Evolutionary conservation across 2,888 invertebrate species (phyloP), one percentile per base, ranked within the genome.

Genomic region (Clitarchus hookeri): DNA sequence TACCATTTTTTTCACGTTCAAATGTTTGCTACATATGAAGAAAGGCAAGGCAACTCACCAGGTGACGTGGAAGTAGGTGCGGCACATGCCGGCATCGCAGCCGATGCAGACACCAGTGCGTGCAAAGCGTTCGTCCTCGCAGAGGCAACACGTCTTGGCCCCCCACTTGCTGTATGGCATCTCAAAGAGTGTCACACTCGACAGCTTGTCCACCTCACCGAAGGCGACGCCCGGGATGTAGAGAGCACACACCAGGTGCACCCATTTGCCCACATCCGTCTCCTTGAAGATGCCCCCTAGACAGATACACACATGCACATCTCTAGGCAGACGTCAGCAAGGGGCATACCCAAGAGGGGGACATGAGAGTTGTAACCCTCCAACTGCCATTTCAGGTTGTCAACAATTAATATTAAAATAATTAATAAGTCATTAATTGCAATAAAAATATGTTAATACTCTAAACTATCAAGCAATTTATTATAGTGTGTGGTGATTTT

Each of bases 121-220:
- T 13, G 98, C 96, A 90, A 96, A 96, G 79, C 97, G 93, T 6
- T 96, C 94, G 91, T 99, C 98, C 88, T 95, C 95, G 91, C 99
- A 99, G 19, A 98, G 92, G 12, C 96, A 95, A 91, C 99, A 99
- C 16, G 95, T 94, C 90, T 98, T 97, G 13, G 97, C 96, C 77
- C 99, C 99, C 98, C 98, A 99, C 89, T 97, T 96, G 85, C 96
- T 96, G 91, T 98, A 98, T n/a, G 97, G 97, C 97, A 99, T 98
- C 92, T 99, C 98, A 91, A 98, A 98, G 87, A 99, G 92, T 0
- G 98, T 98, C 26, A 99, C 97, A 83, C 97, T 97, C 0, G 97
- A 96, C 44, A 99, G 93, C 89, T 96, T 96, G 90, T 98, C 98
- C 87, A 95, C 97, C 93, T 99, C 98, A 84, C 98, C 98, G 92